These are phyloP conservation scores for Trichonephila clavipes DNA, from an alignment of 1,140 invertebrate genomes.

Conservation along the genomic window DNA sequence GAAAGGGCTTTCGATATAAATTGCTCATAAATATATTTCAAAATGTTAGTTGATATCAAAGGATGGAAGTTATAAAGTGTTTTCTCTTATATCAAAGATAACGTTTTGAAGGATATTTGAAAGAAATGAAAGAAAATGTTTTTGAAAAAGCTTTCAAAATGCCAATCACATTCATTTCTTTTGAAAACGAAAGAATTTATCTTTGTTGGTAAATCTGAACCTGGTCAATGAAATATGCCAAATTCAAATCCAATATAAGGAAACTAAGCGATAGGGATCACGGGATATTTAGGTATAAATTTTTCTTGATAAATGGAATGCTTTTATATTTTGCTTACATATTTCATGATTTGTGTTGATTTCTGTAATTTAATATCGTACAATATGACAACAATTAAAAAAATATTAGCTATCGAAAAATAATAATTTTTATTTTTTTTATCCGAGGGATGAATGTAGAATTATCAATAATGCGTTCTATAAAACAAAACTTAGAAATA, in stretches of 20 bases:
- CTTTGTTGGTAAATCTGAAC: background rate
- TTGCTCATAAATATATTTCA: background rate
- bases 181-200: background rate
- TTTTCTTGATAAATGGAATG: background rate
- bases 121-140: background rate
- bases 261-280: background rate
- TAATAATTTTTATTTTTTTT: too few species aligned
- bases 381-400: background rate
- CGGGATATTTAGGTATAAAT: background rate
- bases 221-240: background rate
- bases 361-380: background rate
- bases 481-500: too few species aligned
- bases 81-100: background rate
- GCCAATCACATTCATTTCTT: constrained; percentile 38
- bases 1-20: background rate
- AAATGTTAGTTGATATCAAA: background rate
- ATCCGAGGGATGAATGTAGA: too few species aligned
- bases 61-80: background rate
- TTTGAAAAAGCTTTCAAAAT: constrained; percentile 3
- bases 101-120: background rate
- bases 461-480: too few species aligned
- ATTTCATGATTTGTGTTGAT: background rate
- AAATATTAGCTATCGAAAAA: background rate
- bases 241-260: background rate
- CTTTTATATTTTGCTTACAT: background rate